Base-by-base conservation (phyloP, 2,888 invertebrate genomes). In the Caenorhabditis parvicauda region DNA sequence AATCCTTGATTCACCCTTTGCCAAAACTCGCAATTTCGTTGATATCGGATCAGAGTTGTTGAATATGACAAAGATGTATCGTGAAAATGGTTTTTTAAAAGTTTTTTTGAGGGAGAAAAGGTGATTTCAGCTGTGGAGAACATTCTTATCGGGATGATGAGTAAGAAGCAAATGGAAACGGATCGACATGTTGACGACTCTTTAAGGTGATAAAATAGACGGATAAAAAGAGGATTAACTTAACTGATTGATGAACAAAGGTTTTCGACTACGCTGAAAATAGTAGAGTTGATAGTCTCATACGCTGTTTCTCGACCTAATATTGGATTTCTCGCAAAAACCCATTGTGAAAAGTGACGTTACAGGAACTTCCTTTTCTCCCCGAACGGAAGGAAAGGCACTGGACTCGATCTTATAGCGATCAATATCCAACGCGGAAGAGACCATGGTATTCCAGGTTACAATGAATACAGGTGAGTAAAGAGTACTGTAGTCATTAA, bases 361-460 rank as follows among this genome's bases (percentile, higher is more conserved):
- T 48, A 9, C 50, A 53, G 69, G 29, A 72, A 72, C 46, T 65
- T 64, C 14, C 57, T 72, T 38, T 72, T 72, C 44, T 67, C 64
- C 19, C 90, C 91, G 79, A 86, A 88, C 9, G 88, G 88, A 66
- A 88, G 90, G 64, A 91, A 69, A 0, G 59, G 64, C 9, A 72
- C 92, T 0, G 94, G 94, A 2, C 85, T 94, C 63, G 94, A 94
- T 83, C 84, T 94, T 50, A 88, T 92, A 22, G 89, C 93, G 0
- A 84, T 94, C 19, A 94, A 94, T 80, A 86, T 94, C n/a, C 90
- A 91, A 81, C 83, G 89, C 48, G 92, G 91, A 0, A 51, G 79
- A 39, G 79, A 79, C 63, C 79, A 79, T 52, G 79, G 76, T 2
- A 75, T 79, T n/a, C 75, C 70, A 19, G 60, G 74, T 0, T 74